phyloP scores from a whole-genome alignment of 2,113 vertebrate species.

The Caloenas nicobarica region DNA sequence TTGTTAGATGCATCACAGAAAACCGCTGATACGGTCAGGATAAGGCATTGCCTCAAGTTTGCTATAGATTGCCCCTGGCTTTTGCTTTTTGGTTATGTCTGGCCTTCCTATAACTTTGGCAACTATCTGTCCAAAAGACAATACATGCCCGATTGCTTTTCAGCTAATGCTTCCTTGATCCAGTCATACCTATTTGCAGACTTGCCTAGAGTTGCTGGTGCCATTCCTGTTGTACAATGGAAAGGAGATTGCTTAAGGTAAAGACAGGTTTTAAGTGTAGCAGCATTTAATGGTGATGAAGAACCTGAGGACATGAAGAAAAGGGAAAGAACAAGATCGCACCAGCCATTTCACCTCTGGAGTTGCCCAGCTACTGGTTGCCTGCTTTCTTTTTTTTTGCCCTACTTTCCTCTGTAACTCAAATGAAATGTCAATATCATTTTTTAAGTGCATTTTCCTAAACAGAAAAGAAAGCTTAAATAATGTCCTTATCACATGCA shows the following conservation, averaged over 20 bases:
- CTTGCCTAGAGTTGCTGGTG: not conserved
- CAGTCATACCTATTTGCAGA: not conserved
- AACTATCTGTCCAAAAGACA: not conserved
- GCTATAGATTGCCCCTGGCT: not conserved
- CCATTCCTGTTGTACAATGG: not conserved
- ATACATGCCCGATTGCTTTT: not conserved
- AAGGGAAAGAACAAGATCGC: not conserved
- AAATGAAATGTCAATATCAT: not conserved
- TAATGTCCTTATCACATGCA: not conserved
- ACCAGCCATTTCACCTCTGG: not conserved
- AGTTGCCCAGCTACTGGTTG: not conserved
- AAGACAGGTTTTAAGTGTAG: not conserved
- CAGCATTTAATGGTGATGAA: not conserved
- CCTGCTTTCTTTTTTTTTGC: not conserved
- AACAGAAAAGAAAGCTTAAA: not conserved
- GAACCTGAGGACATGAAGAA: not conserved
- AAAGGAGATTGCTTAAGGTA: not conserved
- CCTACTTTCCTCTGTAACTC: not conserved
- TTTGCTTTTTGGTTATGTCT: not conserved
- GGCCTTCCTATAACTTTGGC: not conserved
- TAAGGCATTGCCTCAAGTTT: not conserved
- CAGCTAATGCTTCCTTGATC: not conserved
- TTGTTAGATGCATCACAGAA: not conserved
- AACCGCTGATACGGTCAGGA: not conserved
- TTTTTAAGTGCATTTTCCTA: not conserved